Conservation (phyloP, 1,140 invertebrate genomes). For the Marisa cornuarietis region DNA sequence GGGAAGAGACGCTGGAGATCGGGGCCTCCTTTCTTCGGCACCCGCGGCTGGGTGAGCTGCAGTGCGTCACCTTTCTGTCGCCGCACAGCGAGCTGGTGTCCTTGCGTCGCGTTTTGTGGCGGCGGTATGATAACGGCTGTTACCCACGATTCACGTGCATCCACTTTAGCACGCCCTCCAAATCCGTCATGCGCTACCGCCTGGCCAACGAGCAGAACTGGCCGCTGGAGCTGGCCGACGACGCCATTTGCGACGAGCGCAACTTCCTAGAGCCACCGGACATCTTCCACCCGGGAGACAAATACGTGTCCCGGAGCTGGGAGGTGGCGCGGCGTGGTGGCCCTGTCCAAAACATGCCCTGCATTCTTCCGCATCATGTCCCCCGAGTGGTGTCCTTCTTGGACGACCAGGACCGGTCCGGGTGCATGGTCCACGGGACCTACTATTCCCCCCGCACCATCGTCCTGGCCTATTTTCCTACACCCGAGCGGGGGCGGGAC, state of each 20-base stretch:
- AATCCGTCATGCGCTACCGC: slow-evolving; percentile 15
- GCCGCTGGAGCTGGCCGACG: slow-evolving; percentile 21
- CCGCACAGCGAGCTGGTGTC: neutral
- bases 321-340: slow-evolving; percentile 16
- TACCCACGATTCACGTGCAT: slow-evolving; percentile 24
- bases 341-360: slow-evolving; percentile 9
- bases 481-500: neutral
- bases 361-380: slow-evolving; percentile 19
- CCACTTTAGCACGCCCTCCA: slow-evolving; percentile 22
- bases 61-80: slow-evolving; percentile 17
- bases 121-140: slow-evolving; percentile 20
- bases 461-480: slow-evolving; percentile 11
- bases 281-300: slow-evolving; percentile 16
- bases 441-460: slow-evolving; percentile 17
- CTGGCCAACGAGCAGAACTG: slow-evolving; percentile 12
- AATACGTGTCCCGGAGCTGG: slow-evolving; percentile 9
- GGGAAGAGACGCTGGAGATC: slow-evolving; percentile 12
- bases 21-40: slow-evolving; percentile 1
- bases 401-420: slow-evolving; percentile 15
- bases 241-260: slow-evolving; percentile 20
- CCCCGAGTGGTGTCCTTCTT: slow-evolving; percentile 13
- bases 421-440: slow-evolving; percentile 24
- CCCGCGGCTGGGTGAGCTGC: slow-evolving; percentile 4
- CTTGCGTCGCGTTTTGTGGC: slow-evolving; percentile 13
- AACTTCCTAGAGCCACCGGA: slow-evolving; percentile 14